These are phyloP conservation scores for Climacteris rufus DNA, from an alignment of 2,113 vertebrate genomes.

Conservation along the genomic window DNA sequence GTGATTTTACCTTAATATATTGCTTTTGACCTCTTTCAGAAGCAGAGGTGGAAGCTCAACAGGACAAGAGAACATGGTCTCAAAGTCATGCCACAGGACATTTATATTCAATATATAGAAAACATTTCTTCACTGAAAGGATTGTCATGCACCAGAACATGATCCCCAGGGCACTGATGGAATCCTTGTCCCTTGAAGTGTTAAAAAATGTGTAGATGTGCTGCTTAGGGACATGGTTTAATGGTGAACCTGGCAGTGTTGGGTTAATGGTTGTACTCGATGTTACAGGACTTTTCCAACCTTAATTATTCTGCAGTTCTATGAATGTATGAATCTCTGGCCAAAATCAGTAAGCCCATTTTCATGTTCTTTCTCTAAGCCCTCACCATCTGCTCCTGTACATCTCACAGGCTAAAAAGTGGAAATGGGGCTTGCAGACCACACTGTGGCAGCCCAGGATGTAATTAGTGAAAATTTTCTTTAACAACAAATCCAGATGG, in stretches of 20 bases:
- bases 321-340: background rate
- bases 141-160: background rate
- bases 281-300: background rate
- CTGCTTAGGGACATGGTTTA: background rate
- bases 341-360: background rate
- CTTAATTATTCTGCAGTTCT: background rate
- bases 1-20: background rate
- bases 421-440: background rate
- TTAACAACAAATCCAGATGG: background rate
- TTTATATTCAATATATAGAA: background rate
- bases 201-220: background rate
- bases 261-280: background rate
- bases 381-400: background rate
- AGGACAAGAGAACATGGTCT: fast-evolving
- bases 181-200: background rate
- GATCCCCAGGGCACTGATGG: fast-evolving
- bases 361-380: background rate
- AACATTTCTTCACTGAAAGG: background rate
- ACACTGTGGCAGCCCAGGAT: background rate
- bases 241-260: background rate
- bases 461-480: background rate
- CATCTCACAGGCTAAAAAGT: background rate
- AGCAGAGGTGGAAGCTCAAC: background rate
- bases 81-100: background rate
- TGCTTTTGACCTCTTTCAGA: background rate